Conservation (phyloP, 2,797 vertebrate genomes). For the Neosilurus hyrtlii region DNA sequence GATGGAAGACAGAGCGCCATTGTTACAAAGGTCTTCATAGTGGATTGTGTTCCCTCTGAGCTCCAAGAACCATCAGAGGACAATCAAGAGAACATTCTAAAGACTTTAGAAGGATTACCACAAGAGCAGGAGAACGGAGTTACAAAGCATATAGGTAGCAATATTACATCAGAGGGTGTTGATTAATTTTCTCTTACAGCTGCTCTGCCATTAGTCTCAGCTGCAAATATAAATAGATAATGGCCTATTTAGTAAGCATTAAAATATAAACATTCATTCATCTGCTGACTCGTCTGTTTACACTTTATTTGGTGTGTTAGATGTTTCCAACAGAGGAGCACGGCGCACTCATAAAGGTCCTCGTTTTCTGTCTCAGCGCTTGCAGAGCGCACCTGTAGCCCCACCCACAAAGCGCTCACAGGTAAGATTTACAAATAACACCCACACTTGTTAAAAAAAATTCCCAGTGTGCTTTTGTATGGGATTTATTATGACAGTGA, state of each 20-base stretch:
- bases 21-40: slow-evolving; percentile 88
- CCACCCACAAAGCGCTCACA: slow-evolving; percentile 35
- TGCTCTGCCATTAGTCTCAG: neutral
- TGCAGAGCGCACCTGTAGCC: slow-evolving; percentile 52
- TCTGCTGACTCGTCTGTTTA: neutral
- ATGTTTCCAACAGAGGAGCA: slow-evolving; percentile 54
- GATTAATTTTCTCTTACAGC: neutral
- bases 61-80: slow-evolving; percentile 57
- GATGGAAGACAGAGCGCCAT: slow-evolving; percentile 83
- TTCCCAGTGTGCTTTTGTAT: neutral
- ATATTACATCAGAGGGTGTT: neutral
- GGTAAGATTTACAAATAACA: slow-evolving; percentile 7
- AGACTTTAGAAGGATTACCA: slow-evolving; percentile 31
- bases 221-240: too few species aligned
- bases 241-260: too few species aligned
- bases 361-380: slow-evolving; percentile 60
- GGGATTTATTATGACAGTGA: neutral
- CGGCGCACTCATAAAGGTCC: slow-evolving; percentile 61
- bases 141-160: slow-evolving; percentile 69
- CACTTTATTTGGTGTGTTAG: slow-evolving; percentile 53
- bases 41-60: slow-evolving; percentile 67
- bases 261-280: too few species aligned
- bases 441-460: neutral
- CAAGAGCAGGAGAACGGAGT: slow-evolving; percentile 57
- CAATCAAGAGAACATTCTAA: slow-evolving; percentile 57